A percentile compares a stretch with the other conserved stretches of the same genome.
Conservation (phyloP, 2,888 invertebrate genomes). For the Caenorhabditis sp. region DNA sequence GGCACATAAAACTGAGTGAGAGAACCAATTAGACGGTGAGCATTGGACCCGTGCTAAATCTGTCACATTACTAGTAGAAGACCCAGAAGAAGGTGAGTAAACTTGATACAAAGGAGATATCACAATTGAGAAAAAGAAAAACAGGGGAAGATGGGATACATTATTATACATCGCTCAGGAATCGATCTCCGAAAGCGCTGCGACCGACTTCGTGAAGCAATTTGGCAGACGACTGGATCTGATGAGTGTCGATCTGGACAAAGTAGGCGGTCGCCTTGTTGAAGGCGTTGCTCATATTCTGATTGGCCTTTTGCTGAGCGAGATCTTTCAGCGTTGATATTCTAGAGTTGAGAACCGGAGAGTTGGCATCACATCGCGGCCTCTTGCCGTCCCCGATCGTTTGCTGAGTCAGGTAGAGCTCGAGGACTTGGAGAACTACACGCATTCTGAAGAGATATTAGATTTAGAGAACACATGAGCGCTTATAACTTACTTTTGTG, state of each 20-base stretch:
- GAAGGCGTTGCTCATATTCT: constrained; percentile 65
- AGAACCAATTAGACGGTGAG: constrained; percentile 23
- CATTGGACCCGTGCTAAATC: constrained; percentile 36
- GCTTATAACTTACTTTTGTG: constrained; percentile 62
- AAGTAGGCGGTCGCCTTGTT: constrained; percentile 70
- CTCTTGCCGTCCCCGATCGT: constrained; percentile 66
- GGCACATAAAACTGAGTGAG: constrained; percentile 23
- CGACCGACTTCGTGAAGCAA: constrained; percentile 58
- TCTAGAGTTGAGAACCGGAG: constrained; percentile 76
- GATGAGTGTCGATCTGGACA: constrained; percentile 69
- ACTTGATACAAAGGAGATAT: neutral
- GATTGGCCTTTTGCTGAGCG: constrained; percentile 67
- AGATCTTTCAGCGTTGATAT: constrained; percentile 75
- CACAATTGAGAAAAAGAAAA: constrained; percentile 4
- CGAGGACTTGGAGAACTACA: constrained; percentile 70
- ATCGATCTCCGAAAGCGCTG: constrained; percentile 59
- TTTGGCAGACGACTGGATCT: constrained; percentile 64
- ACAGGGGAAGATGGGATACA: neutral
- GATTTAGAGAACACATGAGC: neutral
- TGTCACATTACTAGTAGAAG: constrained; percentile 31
- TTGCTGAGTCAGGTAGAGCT: constrained; percentile 77
- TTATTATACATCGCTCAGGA: constrained; percentile 66
- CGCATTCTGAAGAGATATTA: constrained; percentile 70
- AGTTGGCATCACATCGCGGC: constrained; percentile 61
- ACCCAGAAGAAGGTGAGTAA: constrained; percentile 39